Conservation (phyloP, 92 coral and sea anemone genomes). For the Isaurus tuberculatus region DNA sequence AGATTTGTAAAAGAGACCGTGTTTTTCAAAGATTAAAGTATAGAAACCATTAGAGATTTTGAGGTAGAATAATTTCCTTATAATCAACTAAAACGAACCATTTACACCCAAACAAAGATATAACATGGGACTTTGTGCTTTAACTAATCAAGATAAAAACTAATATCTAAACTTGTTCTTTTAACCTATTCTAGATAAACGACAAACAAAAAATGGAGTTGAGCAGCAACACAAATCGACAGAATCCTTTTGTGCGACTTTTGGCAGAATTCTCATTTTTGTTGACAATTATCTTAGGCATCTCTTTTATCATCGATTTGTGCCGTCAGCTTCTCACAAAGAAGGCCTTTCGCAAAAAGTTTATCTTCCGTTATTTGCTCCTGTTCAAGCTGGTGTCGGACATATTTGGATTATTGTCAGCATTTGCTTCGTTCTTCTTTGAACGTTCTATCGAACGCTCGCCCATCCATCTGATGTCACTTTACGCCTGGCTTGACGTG, state of each 20-base stretch:
- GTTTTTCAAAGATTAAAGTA: no score
- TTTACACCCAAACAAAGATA: no score
- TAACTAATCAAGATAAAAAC: no score
- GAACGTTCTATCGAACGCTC: neutral
- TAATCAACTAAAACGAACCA: no score
- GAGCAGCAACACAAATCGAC: neutral
- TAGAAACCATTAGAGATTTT: no score
- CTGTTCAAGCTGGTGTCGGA: constrained; percentile 19
- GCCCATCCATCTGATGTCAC: neutral
- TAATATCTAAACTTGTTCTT: neutral
- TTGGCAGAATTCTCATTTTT: neutral
- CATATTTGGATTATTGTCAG: neutral
- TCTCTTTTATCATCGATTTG: neutral
- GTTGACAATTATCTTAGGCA: neutral
- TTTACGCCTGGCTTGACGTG: constrained; percentile 9
- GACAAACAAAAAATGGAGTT: neutral
- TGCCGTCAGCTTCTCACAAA: neutral
- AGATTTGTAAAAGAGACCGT: no score
- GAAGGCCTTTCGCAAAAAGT: neutral
- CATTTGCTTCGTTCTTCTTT: constrained; percentile 4
- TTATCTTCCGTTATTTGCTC: neutral
- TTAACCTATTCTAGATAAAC: neutral
- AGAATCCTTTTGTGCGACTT: neutral
- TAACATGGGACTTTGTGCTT: no score
- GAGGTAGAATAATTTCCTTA: no score